Evolutionary conservation across 2,797 vertebrate species (phyloP), one percentile per base, ranked within the genome.

Genomic region (Eospalax fontanierii): DNA sequence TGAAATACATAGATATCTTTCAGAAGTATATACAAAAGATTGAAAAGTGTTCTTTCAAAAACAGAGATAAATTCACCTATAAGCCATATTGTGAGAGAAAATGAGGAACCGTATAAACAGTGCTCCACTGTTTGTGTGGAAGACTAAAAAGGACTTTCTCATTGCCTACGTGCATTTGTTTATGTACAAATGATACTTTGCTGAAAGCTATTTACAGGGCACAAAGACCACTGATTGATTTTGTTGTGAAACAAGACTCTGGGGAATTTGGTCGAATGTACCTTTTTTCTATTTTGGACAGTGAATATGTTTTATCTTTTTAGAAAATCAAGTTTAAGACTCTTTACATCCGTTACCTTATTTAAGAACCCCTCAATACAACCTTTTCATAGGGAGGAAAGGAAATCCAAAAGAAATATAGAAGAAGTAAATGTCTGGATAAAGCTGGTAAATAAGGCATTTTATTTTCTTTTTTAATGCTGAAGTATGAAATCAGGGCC

Each of bases 281-380:
- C 5, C 9, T 81, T 70, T 83, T 71, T 33, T 71, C 1, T 35
- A 86, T 40, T 95, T 97, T 54, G 35, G 94, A 71, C 19, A 1
- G 46, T 76, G 38, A 66, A 4, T 16, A 57, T 75, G 24, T 61
- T 90, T 93, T 80, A 82, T 6, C 3, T 89, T 57, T 76, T 57
- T 40, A 22, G 87, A 79, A 70, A 91, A 43, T 50, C 38, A 80
- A 7, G 79, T 71, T 83, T 79, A 79, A 71, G n/a, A 74, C 43
- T 70, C 16, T 30, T 90, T 30, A 89, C 11, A 90, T 90, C 88
- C 78, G 66, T 85, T 63, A 73, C 33, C 38, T 68, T n/a, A 57
- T 61, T n/a, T 84, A 83, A 78, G 40, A 54, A 57, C 59, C 10
- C 12, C 43, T 50, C 35, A 50, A 54, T 40, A 84, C 63, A 71